These are phyloP conservation scores for Hydractinia echinata DNA, from an alignment of 30 jellyfish, hydroid and myxozoan genomes.

Conservation along the genomic window DNA sequence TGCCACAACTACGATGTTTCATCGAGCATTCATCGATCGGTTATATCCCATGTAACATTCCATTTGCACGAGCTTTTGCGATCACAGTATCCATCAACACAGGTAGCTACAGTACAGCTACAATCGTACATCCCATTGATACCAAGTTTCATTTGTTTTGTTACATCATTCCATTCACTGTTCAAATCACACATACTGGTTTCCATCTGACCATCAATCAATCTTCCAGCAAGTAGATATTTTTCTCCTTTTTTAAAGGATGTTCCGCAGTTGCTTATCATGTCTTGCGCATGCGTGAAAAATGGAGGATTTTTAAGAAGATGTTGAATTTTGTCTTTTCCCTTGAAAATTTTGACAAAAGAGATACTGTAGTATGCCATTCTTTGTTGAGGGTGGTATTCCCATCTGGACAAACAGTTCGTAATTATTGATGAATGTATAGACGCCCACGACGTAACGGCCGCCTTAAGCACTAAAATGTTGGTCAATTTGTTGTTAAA, in stretches of 20 bases:
- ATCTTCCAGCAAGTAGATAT: conserved; percentile 32
- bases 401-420: background rate
- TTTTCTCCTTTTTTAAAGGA: conserved; percentile 20
- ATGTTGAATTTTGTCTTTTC: background rate
- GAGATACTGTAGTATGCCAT: background rate
- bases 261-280: conserved; percentile 23
- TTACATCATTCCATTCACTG: background rate
- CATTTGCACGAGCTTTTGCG: conserved; percentile 3
- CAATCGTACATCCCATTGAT: conserved; percentile 44
- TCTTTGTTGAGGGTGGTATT: background rate
- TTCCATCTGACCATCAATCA: conserved; percentile 20
- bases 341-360: background rate
- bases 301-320: background rate
- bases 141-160: conserved; percentile 33
- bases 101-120: conserved; percentile 30
- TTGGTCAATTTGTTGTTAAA: too few relatives aligned
- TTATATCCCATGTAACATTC: conserved; percentile 24
- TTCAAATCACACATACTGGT: conserved; percentile 29
- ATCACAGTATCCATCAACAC: conserved; percentile 31
- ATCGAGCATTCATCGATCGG: conserved; percentile 17
- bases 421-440: background rate
- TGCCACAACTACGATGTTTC: background rate
- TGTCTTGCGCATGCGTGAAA: conserved; percentile 7
- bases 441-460: conserved; percentile 6
- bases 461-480: background rate